Conservation (phyloP, 1,140 invertebrate species). For the Caenorhabditis tropicalis region DNA sequence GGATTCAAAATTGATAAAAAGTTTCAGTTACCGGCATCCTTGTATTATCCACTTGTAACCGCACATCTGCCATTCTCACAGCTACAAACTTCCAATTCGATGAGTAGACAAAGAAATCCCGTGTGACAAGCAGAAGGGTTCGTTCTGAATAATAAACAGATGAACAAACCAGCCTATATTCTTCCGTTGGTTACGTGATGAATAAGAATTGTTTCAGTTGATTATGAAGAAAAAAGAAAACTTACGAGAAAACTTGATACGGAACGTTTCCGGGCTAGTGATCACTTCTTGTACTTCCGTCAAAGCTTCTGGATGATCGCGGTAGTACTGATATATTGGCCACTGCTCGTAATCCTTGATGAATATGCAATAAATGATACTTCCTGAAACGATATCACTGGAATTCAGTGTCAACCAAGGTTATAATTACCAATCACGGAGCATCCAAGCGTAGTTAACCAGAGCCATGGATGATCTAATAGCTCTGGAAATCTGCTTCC, state of each 20-base stretch:
- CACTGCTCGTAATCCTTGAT: conserved; percentile 10
- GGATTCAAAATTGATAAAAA: background rate
- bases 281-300: background rate
- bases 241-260: background rate
- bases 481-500: background rate
- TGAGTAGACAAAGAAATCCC: background rate
- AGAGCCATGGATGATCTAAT: background rate
- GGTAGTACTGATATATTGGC: background rate
- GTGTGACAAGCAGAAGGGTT: background rate
- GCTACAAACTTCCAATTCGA: conserved; percentile 8
- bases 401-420: background rate
- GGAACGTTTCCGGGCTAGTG: background rate
- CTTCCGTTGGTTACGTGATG: too few relatives aligned
- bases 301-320: background rate
- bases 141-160: background rate
- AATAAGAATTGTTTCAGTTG: too few relatives aligned
- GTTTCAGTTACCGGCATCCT: background rate
- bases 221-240: too few relatives aligned
- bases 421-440: background rate
- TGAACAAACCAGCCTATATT: background rate
- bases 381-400: background rate
- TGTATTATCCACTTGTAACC: background rate
- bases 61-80: background rate
- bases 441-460: background rate
- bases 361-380: background rate